phyloP scores from a whole-genome alignment of 2,113 vertebrate species.

The Sinocyclocheilus anophthalmus region DNA sequence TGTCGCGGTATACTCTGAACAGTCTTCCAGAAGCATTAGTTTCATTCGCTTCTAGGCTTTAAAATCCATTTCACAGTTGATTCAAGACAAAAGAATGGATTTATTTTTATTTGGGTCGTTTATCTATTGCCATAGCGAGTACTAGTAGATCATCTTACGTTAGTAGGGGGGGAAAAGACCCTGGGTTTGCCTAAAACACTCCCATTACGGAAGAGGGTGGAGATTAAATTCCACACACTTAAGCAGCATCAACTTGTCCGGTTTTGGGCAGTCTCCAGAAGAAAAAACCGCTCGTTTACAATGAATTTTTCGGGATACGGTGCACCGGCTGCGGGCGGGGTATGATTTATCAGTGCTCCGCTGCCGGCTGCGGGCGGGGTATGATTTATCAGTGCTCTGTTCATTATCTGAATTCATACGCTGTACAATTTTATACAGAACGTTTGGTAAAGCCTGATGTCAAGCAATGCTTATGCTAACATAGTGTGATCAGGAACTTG shows the following conservation, averaged over 20 bases:
- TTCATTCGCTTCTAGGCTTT: background rate
- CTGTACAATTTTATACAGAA: background rate
- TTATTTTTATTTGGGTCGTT: no score
- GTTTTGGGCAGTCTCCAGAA: background rate
- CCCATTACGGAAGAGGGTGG: conserved; percentile 34
- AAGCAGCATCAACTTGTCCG: background rate
- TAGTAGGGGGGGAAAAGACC: background rate
- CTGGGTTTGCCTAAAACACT: background rate
- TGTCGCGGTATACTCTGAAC: background rate
- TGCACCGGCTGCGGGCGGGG: conserved; percentile 60
- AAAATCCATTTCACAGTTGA: background rate
- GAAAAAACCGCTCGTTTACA: background rate
- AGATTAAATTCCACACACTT: background rate
- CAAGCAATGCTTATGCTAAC: background rate
- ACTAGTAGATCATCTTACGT: background rate
- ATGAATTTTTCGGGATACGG: conserved; percentile 73
- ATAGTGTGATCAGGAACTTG: background rate
- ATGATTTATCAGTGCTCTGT: background rate
- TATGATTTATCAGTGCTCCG: conserved; percentile 58
- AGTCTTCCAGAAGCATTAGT: background rate
- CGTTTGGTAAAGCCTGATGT: background rate
- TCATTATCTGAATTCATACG: background rate
- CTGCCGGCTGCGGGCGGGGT: conserved; percentile 64
- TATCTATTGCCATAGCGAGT: background rate
- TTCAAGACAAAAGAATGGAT: background rate